phyloP scores from a whole-genome alignment of 2,888 invertebrate species.

The Orthosia gothica region DNA sequence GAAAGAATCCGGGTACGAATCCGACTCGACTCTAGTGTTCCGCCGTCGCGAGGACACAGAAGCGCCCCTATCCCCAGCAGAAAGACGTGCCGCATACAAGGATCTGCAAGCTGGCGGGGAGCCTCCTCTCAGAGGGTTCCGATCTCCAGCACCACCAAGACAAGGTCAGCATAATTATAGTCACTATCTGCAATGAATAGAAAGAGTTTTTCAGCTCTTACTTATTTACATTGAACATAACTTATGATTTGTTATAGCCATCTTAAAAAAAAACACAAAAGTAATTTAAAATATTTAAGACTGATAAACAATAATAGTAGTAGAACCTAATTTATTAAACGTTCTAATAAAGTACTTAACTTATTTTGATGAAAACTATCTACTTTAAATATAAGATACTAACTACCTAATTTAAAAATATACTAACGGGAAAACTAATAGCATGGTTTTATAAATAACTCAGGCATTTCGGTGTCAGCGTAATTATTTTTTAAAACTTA shows the following conservation, averaged over 20 bases:
- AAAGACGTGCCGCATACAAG: slow-evolving; percentile 96
- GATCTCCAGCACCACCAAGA: slow-evolving; percentile 95
- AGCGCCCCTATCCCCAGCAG: slow-evolving; percentile 94
- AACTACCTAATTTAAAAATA: slow-evolving; percentile 16
- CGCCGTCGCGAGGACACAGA: slow-evolving; percentile 94
- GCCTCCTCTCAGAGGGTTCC: slow-evolving; percentile 97
- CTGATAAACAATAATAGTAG: background rate
- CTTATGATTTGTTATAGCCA: no score
- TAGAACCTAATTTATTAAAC: background rate
- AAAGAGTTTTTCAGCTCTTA: no score
- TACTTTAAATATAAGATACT: slow-evolving; percentile 25
- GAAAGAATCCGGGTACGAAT: slow-evolving; percentile 98
- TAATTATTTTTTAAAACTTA: slow-evolving; percentile 19
- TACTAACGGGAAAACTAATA: slow-evolving; percentile 42
- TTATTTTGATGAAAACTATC: background rate
- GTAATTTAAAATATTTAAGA: background rate
- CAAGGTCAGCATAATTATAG: slow-evolving; percentile 77
- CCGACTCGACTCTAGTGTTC: slow-evolving; percentile 97
- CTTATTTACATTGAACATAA: background rate
- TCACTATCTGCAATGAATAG: background rate
- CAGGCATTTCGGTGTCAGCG: slow-evolving; percentile 52
- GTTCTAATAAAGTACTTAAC: background rate
- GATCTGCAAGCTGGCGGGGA: slow-evolving; percentile 98
- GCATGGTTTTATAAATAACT: slow-evolving; percentile 62
- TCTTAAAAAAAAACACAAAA: background rate